Base-by-base conservation (phyloP, 2,113 vertebrate species). In the Barnardius zonarius region DNA sequence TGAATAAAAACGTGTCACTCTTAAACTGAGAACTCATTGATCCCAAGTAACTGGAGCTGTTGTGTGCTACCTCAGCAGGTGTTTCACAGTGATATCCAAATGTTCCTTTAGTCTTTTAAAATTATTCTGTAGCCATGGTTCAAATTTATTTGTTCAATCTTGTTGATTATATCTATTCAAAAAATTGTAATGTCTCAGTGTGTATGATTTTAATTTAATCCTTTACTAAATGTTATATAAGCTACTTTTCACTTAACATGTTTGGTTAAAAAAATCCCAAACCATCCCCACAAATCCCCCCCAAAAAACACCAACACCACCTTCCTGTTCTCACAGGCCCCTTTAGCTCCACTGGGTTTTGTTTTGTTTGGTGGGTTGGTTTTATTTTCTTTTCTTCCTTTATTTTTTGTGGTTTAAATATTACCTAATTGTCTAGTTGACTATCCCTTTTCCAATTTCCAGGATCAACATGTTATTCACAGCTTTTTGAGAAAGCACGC, bases 401-500 rank as follows among this genome's bases (percentile, higher is more conserved):
- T 69, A 11, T 31, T 67, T 95, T 83, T 94, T 46, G 27, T 59
- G 13, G 51, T 74, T 77, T 30, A 72, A 44, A 17, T 66, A 68
- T 49, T 84, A 37, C 15, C 18, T 72, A 82, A 59, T 88, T 55
- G 10, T 78, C 51, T 86, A 64, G 55, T 91, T 89, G 64, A 77
- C 61, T 81, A 17, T 75, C 69, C 43, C 44, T 79, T 95, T 87
- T 94, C 61, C 25, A 5, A 5, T 79, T 91, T 84, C 77, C 52
- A 79, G 39, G 48, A 91, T 85, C 57, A 87, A 33, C 55, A 30
- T 89, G 69, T 89, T 89, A 89, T 92, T 89, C 64, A 82, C 64
- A 86, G 59, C 52, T 94, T 72, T 96, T 85, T 94, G 67, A 88
- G 88, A 86, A 90, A 93, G 82, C 68, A 83, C 1, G 9, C 17